Evolutionary conservation across 2,888 invertebrate genomes (phyloP).

Genomic region (Pseudanteris insignis): DNA sequence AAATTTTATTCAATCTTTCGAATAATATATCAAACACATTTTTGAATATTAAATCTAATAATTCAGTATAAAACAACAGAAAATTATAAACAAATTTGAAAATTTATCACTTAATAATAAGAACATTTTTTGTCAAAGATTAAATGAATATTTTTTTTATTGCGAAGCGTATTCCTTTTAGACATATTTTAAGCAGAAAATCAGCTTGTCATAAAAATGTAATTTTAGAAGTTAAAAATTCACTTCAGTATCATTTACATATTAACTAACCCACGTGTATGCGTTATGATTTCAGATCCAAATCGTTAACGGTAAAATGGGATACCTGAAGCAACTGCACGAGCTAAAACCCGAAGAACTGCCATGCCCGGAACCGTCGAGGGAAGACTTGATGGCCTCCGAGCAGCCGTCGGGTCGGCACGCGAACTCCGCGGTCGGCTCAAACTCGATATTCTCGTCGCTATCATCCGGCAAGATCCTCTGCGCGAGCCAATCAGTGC

Average conservation of each 20-base stretch:
- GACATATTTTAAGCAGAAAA: no score
- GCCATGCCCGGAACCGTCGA: constrained; percentile 59
- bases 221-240: neutral
- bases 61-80: no score
- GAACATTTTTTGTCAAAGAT: no score
- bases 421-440: constrained; percentile 55
- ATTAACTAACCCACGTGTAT: no score
- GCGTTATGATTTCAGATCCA: constrained; percentile 16
- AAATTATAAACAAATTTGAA: no score
- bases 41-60: no score
- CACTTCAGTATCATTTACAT: neutral
- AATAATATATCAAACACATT: no score
- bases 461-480: constrained; percentile 48
- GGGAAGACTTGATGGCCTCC: constrained; percentile 63
- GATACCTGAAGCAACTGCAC: constrained; percentile 56
- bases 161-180: no score
- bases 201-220: no score
- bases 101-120: no score
- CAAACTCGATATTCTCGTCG: constrained; percentile 54
- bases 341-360: constrained; percentile 59
- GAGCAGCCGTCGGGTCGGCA: constrained; percentile 61
- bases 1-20: no score
- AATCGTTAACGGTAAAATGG: constrained; percentile 55
- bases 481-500: constrained; percentile 44
- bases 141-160: no score